Evolutionary conservation across 2,888 invertebrate species (phyloP), one percentile per base, ranked within the genome.

Genomic region (Flexamia atlantica): DNA sequence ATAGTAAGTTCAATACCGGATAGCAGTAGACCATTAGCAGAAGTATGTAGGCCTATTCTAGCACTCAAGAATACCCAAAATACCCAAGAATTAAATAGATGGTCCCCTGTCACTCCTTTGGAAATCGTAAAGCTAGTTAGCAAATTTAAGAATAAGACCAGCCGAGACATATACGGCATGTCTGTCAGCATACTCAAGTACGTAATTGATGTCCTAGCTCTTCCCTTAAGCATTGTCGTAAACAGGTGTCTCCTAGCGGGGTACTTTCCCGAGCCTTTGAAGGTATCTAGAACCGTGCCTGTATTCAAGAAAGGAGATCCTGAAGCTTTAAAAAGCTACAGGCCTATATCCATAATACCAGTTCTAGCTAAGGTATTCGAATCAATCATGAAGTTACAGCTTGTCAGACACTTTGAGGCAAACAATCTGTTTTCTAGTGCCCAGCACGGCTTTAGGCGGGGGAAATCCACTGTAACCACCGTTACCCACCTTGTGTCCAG

Each of bases 391-490:
- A 36, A 36, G 9, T 4, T 9, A 7, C 36, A 36, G 9, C 36
- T 36, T 36, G 36, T 36, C 9, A 7, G 17, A 2, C 23, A 12
- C 32, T 68, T 68, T 68, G 68, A 68, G 3, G 57, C n/a, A 14
- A 14, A 32, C 5, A 53, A 17, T n/a, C 36, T 36, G 36, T 53
- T 80, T 25, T 80, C 17, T 23, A 28, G 12, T 10, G 53, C 30
- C 12, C 80, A 80, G 30, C 32, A 53, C n/a, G 53, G 50, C 3
- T 80, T 80, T 25, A 80, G 80, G 30, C 25, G 50, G 25, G 80
- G 53, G 12, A 50, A 25, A 32, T 72, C 74, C 10, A 32, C 80
- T 12, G 23, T 36, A 7, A 53, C 53, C 25, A 57, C 57, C 30
- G 32, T 53, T 17, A 14, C 12, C 30, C 57, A 53, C 12, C 14